Base-by-base conservation (phyloP, 2,113 vertebrate species). In the Hypocryptadius cinnamomeus region DNA sequence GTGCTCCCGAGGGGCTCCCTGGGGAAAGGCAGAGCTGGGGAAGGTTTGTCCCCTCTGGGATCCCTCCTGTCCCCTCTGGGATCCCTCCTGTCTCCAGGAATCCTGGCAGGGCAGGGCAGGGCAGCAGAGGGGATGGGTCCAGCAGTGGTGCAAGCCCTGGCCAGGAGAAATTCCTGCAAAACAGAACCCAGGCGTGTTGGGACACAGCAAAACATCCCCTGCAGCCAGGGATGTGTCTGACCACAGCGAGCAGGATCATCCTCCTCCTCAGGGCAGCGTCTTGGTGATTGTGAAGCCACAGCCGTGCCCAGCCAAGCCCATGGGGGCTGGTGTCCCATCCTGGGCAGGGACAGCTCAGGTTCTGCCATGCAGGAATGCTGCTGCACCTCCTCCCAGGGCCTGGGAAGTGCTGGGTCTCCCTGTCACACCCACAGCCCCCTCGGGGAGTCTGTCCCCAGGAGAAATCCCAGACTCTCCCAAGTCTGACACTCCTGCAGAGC, bases 131-230 rank as follows among this genome's bases (percentile, higher is more conserved):
- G 23, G 39, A 42, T 5, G 1, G 40, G 39, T 60, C 76, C 63
- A 56, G 54, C 59, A 18, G 25, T n/a, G 57, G 47, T 19, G 2
- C 22, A 53, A 60, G 37, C 33, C 31, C 3, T 0, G 0, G 54
- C 23, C 81, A 60, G 63, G 15, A 54, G 39, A n/a, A 54, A 54
- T 47, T 68, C n/a, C 53, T 76, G 63, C n/a, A 54, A 18, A 89
- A 56, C 53, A 47, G 13, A 31, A 5, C 2, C 5, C 3, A 16
- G 35, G 13, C 2, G 0, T 21, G 78, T 15, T 35, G 30, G 68
- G 59, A 50, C 48, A 13, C 0, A 0, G 35, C 9, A 61, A 40
- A 73, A 37, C 4, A 8, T 30, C 76, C 40, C 56, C 15, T 0
- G 3, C 5, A 35, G 69, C 47, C 6, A 10, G 42, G 51, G 73